phyloP scores from a whole-genome alignment of 2,113 vertebrate species.

The Collichthys lucidus region DNA sequence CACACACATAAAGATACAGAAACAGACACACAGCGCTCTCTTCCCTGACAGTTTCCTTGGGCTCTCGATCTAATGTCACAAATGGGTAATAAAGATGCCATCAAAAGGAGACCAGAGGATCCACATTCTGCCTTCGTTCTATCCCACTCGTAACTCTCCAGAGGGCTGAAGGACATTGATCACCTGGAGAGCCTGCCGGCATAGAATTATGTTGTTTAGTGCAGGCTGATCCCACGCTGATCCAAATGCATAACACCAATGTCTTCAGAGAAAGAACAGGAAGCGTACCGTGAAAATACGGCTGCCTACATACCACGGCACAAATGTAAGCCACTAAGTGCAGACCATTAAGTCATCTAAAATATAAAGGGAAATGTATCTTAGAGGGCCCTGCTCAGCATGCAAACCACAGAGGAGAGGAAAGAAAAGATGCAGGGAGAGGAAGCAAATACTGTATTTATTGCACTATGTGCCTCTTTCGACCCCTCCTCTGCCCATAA shows the following conservation, averaged over 20 bases:
- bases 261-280: conserved; percentile 42
- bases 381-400: conserved; percentile 54
- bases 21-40: conserved; percentile 19
- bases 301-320: conserved; percentile 20
- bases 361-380: conserved; percentile 55
- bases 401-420: conserved; percentile 62
- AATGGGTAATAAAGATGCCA: conserved; percentile 79
- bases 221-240: conserved; percentile 50
- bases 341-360: conserved; percentile 51
- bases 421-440: conserved; percentile 21
- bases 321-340: conserved; percentile 36
- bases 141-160: conserved; percentile 73
- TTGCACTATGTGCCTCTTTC: conserved; percentile 31
- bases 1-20: conserved; percentile 9
- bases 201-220: conserved; percentile 70
- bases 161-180: conserved; percentile 73
- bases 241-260: conserved; percentile 50
- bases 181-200: conserved; percentile 69
- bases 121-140: conserved; percentile 66
- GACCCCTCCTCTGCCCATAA: conserved; percentile 45
- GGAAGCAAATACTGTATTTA: conserved; percentile 57
- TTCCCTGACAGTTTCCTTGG: conserved; percentile 47
- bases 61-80: conserved; percentile 68
- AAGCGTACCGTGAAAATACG: conserved; percentile 46
- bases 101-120: conserved; percentile 76